Base-by-base conservation (phyloP, 2,888 invertebrate genomes). In the Helobdella robusta region DNA sequence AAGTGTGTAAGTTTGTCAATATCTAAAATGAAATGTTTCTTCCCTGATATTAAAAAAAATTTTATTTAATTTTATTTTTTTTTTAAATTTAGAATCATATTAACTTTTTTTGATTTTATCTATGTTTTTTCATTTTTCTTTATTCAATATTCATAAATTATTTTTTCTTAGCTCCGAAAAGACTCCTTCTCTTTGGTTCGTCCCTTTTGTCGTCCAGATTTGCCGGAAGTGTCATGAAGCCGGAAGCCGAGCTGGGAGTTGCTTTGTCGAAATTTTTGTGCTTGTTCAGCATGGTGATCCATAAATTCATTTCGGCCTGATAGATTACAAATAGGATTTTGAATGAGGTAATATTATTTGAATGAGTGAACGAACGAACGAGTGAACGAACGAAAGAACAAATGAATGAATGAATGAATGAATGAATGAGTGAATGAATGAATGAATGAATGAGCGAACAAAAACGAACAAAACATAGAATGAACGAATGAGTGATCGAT, bases 291-390 rank as follows among this genome's bases (percentile, higher is more conserved):
- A 54, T 40, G 15, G 50, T 28, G 18, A 66, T 50, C 66, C 66
- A 66, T n/a, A 8, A 18, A 35, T 30, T 40, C 66, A 66, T 52
- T 35, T 66, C 66, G 30, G 46, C 50, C 66, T 66, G 32, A 28
- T 20, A 11, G 32, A 40, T 20, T 35, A 5, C 32, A 15, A 28
- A 15, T 44, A 11, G 15, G 15, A 44, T 44, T 11, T 44, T 15
- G 15, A 44, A 18, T 18, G 44, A n/a, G n/a, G n/a, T n/a, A n/a
- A n/a, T n/a, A n/a, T n/a, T n/a, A n/a, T n/a, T n/a, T n/a, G n/a
- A n/a, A n/a, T n/a, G n/a, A n/a, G n/a, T n/a, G n/a, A n/a, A n/a
- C n/a, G n/a, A n/a, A n/a, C n/a, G n/a, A n/a, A n/a, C n/a, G n/a
- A n/a, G n/a, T n/a, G n/a, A n/a, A n/a, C n/a, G n/a, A n/a, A n/a